Evolutionary conservation across 2,888 invertebrate species (phyloP).

Genomic region (Philereme vetulata): DNA sequence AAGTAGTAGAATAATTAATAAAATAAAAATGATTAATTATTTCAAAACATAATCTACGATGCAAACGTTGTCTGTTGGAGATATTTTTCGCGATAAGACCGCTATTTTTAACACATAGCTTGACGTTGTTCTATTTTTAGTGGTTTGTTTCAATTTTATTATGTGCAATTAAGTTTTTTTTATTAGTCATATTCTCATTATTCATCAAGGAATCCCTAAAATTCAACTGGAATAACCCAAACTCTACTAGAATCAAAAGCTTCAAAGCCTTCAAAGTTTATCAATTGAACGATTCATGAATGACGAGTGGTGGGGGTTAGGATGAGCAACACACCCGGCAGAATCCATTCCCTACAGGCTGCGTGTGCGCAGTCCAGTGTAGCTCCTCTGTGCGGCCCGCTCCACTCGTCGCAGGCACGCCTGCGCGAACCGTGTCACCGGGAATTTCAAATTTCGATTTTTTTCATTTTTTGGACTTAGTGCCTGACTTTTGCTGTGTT

Average conservation of each 20-base stretch:
- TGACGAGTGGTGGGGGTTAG: constrained; percentile 69
- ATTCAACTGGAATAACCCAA: constrained; percentile 20
- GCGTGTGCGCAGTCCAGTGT: constrained; percentile 47
- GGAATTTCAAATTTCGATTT: constrained; percentile 63
- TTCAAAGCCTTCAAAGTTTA: constrained; percentile 46
- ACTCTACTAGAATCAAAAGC: constrained; percentile 14
- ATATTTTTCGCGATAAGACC: too few relatives aligned
- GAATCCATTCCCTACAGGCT: constrained; percentile 55
- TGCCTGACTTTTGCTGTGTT: constrained; percentile 58
- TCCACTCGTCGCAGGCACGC: constrained; percentile 61
- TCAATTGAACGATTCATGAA: constrained; percentile 73
- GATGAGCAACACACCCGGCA: constrained; percentile 51
- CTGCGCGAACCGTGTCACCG: constrained; percentile 58
- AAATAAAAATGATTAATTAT: too few relatives aligned
- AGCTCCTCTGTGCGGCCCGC: constrained; percentile 47
- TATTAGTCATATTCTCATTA: too few relatives aligned
- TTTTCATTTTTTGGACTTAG: constrained; percentile 41
- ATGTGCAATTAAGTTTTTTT: too few relatives aligned
- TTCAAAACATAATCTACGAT: too few relatives aligned
- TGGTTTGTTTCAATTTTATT: too few relatives aligned
- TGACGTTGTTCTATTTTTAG: too few relatives aligned
- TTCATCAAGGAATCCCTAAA: constrained; percentile 12
- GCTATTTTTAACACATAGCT: too few relatives aligned
- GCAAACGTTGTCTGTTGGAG: too few relatives aligned
- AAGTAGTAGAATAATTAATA: too few relatives aligned